Evolutionary conservation across 64 coral and sea anemone species (phyloP), one percentile per base, ranked within the genome.

Genomic region (Pachyseris speciosa): DNA sequence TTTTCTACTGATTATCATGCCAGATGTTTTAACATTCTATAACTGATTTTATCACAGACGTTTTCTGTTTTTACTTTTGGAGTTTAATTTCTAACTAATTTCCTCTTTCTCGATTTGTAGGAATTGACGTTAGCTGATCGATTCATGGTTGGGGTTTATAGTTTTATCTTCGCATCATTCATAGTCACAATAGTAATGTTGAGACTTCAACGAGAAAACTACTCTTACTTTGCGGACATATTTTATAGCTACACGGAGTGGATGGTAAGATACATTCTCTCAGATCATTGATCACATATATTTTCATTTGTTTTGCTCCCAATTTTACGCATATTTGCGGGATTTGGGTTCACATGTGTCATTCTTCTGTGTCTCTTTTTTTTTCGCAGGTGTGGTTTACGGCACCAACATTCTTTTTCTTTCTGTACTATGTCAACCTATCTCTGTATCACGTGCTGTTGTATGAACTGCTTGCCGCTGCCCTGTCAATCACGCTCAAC

Each of bases 131-230:
- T 99, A 26, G 97, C 97, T 59, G 97, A 99, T 42, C 83, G 88
- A 26, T 99, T 99, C n/a, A 99, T 99, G 97, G 97, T 99, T 31
- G 97, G 97, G 55, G 97, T 99, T 26, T 99, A 99, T 38, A 89
- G 97, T 37, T 99, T 99, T 31, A 99, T 99, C 30, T 99, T 99
- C 68, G 94, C 73, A 10, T 99, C 97, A 36, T 99, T 99, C 67
- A 95, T 99, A 29, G 97, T 99, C 17, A 99, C 97, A 15, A 99
- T 99, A 80, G 91, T 99, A 13, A 93, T 99, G 94, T 38, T 99
- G 29, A 79, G 97, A 68, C 80, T 99, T 36, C 93, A 99, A 40
- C 72, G 97, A n/a, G 97, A 99, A 22, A 92, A 90, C 29, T 95
- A 90, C 37, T 88, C 89, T 1, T 95, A 95, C 69, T 90, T 88